Evolutionary conservation across 2,888 invertebrate genomes (phyloP).

Genomic region (Holacanthella duospinosa): DNA sequence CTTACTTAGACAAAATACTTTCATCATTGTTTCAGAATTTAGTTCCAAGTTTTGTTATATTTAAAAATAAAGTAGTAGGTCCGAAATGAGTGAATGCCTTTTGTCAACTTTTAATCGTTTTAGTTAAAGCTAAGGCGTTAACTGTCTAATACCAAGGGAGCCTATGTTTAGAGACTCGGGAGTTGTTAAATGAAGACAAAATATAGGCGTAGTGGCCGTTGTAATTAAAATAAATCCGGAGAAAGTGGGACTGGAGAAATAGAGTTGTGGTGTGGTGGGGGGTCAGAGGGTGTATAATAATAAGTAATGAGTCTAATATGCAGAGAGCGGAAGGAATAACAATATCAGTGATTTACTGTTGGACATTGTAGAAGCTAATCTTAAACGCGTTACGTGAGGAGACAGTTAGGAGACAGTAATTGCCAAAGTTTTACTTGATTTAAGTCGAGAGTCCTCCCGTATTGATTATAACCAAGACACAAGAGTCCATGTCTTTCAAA

Average conservation of each 20-base stretch:
- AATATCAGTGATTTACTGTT: constrained; percentile 31
- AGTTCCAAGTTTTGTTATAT: too few species aligned
- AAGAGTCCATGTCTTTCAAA: constrained; percentile 1
- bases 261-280: background rate
- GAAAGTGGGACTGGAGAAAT: constrained; percentile 1
- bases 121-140: too few species aligned
- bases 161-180: too few species aligned
- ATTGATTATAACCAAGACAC: constrained; percentile 23
- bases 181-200: background rate
- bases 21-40: too few species aligned
- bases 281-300: constrained; percentile 19
- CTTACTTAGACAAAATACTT: too few species aligned
- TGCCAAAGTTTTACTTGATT: constrained; percentile 30
- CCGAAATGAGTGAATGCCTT: too few species aligned
- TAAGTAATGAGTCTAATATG: constrained; percentile 29
- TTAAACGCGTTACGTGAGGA: constrained; percentile 31
- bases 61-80: too few species aligned
- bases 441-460: constrained; percentile 13
- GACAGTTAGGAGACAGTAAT: constrained; percentile 29
- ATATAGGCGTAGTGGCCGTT: too few species aligned
- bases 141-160: too few species aligned
- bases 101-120: too few species aligned
- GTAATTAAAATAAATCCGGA: background rate
- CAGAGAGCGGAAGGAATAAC: constrained; percentile 29
- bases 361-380: constrained; percentile 30